Conservation (phyloP, 2,888 invertebrate genomes). For the Mellilla xanthometata region DNA sequence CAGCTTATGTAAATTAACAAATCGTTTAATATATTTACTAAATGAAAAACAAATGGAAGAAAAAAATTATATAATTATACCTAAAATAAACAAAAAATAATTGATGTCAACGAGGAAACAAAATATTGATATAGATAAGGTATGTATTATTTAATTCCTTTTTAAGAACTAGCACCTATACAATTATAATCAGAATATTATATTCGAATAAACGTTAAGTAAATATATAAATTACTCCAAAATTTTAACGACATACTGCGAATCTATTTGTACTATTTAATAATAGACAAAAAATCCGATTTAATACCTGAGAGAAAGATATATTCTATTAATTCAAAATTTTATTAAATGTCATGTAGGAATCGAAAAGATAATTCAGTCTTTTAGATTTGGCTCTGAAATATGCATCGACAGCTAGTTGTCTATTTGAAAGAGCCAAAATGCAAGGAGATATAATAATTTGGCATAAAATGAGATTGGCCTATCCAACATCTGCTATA, state of each 20-base stretch:
- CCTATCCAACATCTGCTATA: too few relatives aligned
- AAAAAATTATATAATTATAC: constrained; percentile 21
- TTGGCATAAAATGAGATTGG: constrained; percentile 40
- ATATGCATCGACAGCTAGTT: background rate
- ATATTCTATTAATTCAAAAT: constrained; percentile 15
- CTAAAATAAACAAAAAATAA: constrained; percentile 25
- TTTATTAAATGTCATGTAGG: constrained; percentile 11
- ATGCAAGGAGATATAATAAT: constrained; percentile 25
- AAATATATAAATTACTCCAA: constrained; percentile 26
- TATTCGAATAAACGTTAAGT: constrained; percentile 12
- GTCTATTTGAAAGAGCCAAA: constrained; percentile 24
- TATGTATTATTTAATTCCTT: too few relatives aligned
- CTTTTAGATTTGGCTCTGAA: constrained; percentile 28
- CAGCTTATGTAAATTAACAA: constrained; percentile 17
- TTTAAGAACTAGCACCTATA: constrained; percentile 70
- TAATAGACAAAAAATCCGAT: constrained; percentile 47
- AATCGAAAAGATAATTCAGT: constrained; percentile 31
- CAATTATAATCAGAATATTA: constrained; percentile 13
- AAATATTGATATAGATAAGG: too few relatives aligned
- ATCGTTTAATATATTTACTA: background rate
- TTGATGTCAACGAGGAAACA: constrained; percentile 20
- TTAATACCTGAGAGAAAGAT: constrained; percentile 7
- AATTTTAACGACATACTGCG: constrained; percentile 38
- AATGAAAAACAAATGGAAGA: constrained; percentile 29
- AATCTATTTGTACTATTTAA: constrained; percentile 54